These are phyloP conservation scores for Drosophila sproati DNA, from an alignment of 1,140 invertebrate genomes.

Conservation along the genomic window DNA sequence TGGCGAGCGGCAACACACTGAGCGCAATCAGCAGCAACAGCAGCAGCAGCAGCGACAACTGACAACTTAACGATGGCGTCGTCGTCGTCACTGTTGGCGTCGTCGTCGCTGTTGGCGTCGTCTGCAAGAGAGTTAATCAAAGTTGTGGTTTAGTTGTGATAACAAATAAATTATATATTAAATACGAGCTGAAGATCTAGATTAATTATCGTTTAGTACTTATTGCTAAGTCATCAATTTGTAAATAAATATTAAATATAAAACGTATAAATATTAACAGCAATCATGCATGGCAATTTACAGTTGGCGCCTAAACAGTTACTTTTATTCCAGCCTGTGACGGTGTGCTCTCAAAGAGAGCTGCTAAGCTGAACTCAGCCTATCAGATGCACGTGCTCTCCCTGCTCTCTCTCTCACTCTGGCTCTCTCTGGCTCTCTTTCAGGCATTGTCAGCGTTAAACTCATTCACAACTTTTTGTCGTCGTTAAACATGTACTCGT, in stretches of 20 bases:
- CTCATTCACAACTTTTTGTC: slow-evolving; percentile 52
- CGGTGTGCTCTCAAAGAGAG: not conserved
- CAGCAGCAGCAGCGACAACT: slow-evolving; percentile 16
- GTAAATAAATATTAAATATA: not conserved
- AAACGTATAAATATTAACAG: not conserved
- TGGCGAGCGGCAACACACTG: slow-evolving; percentile 42
- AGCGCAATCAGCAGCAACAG: slow-evolving; percentile 49
- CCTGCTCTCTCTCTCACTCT: not conserved
- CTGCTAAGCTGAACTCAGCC: not conserved
- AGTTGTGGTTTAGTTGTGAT: not conserved
- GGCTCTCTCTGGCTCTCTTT: not conserved
- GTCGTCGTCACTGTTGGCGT: slow-evolving; percentile 15
- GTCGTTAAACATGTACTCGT: slow-evolving; percentile 30
- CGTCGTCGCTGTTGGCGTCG: slow-evolving; percentile 16
- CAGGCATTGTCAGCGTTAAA: slow-evolving; percentile 13
- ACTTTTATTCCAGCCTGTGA: not conserved
- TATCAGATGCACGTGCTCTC: not conserved
- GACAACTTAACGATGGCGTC: not conserved
- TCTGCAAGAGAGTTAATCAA: slow-evolving; percentile 30
- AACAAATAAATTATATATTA: too few relatives aligned
- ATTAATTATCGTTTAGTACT: too few relatives aligned
- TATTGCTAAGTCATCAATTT: too few relatives aligned
- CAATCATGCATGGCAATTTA: too few relatives aligned
- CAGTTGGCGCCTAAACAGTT: not conserved
- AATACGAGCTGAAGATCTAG: too few relatives aligned